phyloP scores from a whole-genome alignment of 2,113 vertebrate genomes.

The Cyrtonyx montezumae region DNA sequence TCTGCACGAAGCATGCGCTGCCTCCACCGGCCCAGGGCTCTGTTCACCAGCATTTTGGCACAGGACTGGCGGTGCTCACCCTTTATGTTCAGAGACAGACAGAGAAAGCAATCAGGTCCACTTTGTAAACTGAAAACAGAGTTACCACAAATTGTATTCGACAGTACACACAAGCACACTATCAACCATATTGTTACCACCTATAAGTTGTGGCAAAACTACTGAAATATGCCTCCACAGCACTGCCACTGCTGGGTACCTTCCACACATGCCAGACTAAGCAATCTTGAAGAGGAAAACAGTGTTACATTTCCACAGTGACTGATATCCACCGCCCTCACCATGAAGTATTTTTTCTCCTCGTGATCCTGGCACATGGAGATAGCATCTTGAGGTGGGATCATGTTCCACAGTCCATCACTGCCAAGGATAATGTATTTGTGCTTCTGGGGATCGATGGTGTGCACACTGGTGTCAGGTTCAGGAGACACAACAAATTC shows the following conservation, averaged over 20 bases:
- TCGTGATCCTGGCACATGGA: conserved; percentile 96
- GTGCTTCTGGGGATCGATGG: conserved; percentile 91
- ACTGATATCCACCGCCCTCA: conserved; percentile 33
- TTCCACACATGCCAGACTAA: background rate
- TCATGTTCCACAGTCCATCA: conserved; percentile 98
- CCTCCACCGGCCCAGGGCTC: conserved; percentile 92
- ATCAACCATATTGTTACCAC: background rate
- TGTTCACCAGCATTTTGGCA: conserved; percentile 90
- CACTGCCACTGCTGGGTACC: rapidly evolving
- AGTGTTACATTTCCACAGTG: background rate
- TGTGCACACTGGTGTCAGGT: conserved; percentile 94
- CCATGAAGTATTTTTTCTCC: conserved; percentile 81
- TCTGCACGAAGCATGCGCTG: conserved; percentile 97
- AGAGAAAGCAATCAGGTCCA: background rate
- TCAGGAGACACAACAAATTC: conserved; percentile 98
- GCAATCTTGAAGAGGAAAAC: background rate
- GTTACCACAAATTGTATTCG: rapidly evolving
- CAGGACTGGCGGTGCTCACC: conserved; percentile 90
- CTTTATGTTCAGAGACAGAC: conserved; percentile 58
- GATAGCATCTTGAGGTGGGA: conserved; percentile 94
- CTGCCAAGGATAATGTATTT: conserved; percentile 96
- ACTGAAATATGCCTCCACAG: background rate
- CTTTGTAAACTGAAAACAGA: background rate
- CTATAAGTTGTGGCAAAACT: background rate
- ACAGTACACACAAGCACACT: background rate